Conservation (phyloP, 2,113 vertebrate genomes). For the Dipodomys stephensi region DNA sequence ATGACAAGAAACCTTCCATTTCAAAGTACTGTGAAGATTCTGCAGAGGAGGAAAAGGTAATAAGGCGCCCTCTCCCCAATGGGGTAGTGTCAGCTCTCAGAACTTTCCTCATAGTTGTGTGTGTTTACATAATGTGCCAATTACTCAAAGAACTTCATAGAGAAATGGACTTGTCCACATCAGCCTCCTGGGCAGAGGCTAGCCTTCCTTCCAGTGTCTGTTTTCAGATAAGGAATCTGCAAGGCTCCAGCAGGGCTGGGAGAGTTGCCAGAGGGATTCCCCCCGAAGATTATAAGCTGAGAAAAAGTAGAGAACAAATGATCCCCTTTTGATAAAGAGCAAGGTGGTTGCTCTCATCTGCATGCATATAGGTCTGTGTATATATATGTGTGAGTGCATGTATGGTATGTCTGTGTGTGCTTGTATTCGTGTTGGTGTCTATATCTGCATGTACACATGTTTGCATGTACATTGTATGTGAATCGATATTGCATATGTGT, state of each 20-base stretch:
- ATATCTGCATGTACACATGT: no score
- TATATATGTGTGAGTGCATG: neutral
- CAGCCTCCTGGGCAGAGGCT: neutral
- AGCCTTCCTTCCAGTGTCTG: neutral
- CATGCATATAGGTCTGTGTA: neutral
- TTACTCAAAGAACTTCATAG: neutral
- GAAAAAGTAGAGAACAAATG: neutral
- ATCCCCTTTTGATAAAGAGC: neutral
- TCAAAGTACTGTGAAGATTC: accelerated
- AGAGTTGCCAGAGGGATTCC: accelerated
- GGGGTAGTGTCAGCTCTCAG: neutral
- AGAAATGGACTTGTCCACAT: neutral
- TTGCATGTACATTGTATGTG: no score
- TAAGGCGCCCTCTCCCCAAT: accelerated
- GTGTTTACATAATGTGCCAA: neutral
- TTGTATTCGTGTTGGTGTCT: no score
- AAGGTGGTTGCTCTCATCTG: accelerated
- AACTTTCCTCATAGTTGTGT: neutral
- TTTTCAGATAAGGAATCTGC: neutral
- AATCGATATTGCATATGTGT: no score
- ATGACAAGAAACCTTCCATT: neutral
- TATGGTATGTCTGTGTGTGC: neutral
- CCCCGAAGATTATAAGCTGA: neutral
- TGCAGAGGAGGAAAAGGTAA: accelerated
- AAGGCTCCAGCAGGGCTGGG: neutral